Evolutionary conservation across 2,888 invertebrate genomes (phyloP).

Genomic region (Oasisia sp.): DNA sequence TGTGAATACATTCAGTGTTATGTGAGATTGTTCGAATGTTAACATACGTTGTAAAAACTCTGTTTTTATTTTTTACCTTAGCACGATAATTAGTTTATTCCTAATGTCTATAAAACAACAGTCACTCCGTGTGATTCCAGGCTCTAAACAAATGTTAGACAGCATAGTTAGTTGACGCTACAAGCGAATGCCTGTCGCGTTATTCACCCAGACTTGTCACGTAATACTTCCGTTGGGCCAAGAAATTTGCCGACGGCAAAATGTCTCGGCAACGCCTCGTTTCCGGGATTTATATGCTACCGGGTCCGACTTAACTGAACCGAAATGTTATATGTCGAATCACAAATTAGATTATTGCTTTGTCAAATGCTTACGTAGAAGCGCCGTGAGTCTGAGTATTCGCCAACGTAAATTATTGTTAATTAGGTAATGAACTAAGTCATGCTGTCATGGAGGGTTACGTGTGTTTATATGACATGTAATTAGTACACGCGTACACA

Average conservation of each 20-base stretch:
- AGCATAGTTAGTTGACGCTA: no score
- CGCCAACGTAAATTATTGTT: not conserved
- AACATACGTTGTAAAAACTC: no score
- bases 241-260: constrained; percentile 8
- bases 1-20: no score
- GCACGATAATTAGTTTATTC: no score
- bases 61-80: no score
- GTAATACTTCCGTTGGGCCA: not conserved
- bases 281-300: not conserved
- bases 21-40: no score
- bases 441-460: not conserved
- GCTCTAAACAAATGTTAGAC: no score
- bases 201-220: not conserved
- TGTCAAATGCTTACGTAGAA: not conserved
- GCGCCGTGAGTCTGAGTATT: not conserved
- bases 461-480: not conserved
- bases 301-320: not conserved
- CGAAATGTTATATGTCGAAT: not conserved
- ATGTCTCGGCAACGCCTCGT: not conserved
- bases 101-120: no score
- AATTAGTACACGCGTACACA: not conserved
- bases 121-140: no score
- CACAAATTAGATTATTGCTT: not conserved
- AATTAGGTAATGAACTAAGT: not conserved
- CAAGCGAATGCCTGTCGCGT: not conserved